phyloP scores from a whole-genome alignment of 2,888 invertebrate genomes.

The Clistopyga incitator region DNA sequence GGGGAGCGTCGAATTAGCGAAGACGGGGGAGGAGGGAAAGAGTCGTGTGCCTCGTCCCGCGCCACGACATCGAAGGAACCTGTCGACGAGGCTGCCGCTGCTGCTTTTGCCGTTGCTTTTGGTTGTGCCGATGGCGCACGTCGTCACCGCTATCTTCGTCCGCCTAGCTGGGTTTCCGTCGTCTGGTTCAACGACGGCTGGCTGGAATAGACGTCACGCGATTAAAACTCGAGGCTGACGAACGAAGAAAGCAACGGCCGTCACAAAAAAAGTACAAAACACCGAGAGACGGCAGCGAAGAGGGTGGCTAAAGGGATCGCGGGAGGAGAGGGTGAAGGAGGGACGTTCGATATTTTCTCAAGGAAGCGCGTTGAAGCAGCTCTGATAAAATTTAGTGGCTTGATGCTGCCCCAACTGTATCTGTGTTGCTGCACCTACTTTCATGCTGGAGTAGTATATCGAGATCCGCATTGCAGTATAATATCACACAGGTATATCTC shows the following conservation, averaged over 20 bases:
- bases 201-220: slow-evolving; percentile 23
- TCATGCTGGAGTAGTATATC: slow-evolving; percentile 50
- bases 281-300: not conserved
- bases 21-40: slow-evolving; percentile 13
- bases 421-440: slow-evolving; percentile 49
- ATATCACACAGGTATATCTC: slow-evolving; percentile 62
- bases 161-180: slow-evolving; percentile 1
- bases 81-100: slow-evolving; percentile 26
- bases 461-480: slow-evolving; percentile 68
- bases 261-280: not conserved
- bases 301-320: not conserved
- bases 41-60: slow-evolving; percentile 16
- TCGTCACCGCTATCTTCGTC: slow-evolving; percentile 30
- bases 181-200: slow-evolving; percentile 15
- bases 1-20: slow-evolving; percentile 64
- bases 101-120: slow-evolving; percentile 49
- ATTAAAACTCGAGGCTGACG: slow-evolving; percentile 33
- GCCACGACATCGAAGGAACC: slow-evolving; percentile 30
- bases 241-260: slow-evolving; percentile 24
- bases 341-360: slow-evolving; percentile 47
- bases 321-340: slow-evolving; percentile 8
- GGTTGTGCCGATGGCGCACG: slow-evolving; percentile 28
- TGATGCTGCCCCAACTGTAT: slow-evolving; percentile 37
- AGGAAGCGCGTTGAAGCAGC: slow-evolving; percentile 33
- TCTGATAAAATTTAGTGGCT: slow-evolving; percentile 57